Conservation (phyloP, 2,888 invertebrate species). For the Heliconius cydno region DNA sequence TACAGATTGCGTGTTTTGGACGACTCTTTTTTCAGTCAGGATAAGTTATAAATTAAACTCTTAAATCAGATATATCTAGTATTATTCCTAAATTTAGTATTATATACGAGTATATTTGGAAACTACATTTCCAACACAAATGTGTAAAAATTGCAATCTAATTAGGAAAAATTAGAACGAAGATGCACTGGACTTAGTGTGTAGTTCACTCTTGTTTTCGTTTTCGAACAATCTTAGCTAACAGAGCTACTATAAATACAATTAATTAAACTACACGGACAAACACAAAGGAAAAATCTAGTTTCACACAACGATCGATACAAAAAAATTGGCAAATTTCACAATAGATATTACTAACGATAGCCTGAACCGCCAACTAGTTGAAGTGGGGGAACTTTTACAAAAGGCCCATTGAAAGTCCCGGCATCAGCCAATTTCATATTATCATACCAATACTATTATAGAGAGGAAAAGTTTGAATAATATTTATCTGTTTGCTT, state of each 20-base stretch:
- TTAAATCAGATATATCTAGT: too few relatives aligned
- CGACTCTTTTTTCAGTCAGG: neutral
- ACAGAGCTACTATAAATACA: too few relatives aligned
- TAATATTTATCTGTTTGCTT: slow-evolving; percentile 18
- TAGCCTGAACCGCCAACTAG: neutral
- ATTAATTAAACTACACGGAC: too few relatives aligned
- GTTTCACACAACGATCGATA: neutral
- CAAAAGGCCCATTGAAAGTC: slow-evolving; percentile 16
- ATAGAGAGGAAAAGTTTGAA: slow-evolving; percentile 1
- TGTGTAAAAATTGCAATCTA: too few relatives aligned
- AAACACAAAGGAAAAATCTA: neutral
- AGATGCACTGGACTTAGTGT: too few relatives aligned
- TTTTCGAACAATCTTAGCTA: too few relatives aligned
- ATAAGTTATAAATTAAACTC: too few relatives aligned
- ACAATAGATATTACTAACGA: slow-evolving; percentile 20
- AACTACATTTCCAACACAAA: too few relatives aligned
- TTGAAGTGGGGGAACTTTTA: slow-evolving; percentile 7
- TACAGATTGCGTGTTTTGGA: neutral
- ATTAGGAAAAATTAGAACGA: too few relatives aligned
- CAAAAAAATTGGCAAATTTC: slow-evolving; percentile 5
- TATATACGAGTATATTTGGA: too few relatives aligned
- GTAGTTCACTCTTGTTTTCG: too few relatives aligned
- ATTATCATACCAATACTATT: slow-evolving; percentile 1
- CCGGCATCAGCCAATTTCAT: slow-evolving; percentile 9
- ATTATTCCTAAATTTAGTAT: too few relatives aligned